Evolutionary conservation across 2,797 vertebrate genomes (phyloP).

Genomic region (Enteromius thamalakanensis): DNA sequence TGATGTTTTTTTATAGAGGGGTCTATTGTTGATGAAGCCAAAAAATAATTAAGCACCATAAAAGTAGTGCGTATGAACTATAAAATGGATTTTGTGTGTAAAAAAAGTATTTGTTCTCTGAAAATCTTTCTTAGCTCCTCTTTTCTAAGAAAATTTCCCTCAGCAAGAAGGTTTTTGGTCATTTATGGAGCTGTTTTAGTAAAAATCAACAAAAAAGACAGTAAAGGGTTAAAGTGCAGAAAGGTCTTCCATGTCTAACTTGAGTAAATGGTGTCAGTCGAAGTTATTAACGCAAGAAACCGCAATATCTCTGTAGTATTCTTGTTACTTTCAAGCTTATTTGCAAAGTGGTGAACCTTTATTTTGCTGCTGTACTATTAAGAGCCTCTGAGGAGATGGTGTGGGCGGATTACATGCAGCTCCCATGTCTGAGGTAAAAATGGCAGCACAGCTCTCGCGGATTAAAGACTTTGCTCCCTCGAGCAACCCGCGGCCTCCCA

Average conservation of each 20-base stretch:
- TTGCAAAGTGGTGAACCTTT: neutral
- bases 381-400: constrained; percentile 43
- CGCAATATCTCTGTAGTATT: neutral
- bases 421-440: constrained; percentile 67
- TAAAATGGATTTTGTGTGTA: neutral
- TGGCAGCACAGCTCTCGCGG: constrained; percentile 66
- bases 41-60: neutral
- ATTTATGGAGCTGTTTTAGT: neutral
- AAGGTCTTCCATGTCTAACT: neutral
- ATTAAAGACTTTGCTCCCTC: constrained; percentile 68
- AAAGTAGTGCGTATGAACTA: neutral
- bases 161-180: neutral
- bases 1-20: too few species aligned
- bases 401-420: constrained; percentile 64
- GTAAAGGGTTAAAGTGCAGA: neutral
- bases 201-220: neutral
- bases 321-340: neutral
- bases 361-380: constrained; percentile 24
- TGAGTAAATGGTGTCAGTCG: neutral
- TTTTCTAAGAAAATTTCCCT: neutral
- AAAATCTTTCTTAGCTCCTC: neutral
- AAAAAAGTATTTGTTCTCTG: neutral
- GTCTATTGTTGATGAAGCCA: neutral
- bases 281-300: neutral
- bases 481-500: constrained; percentile 53